Evolutionary conservation across 2,888 invertebrate genomes (phyloP), one percentile per base, ranked within the genome.

Genomic region (Lymantria dispar): DNA sequence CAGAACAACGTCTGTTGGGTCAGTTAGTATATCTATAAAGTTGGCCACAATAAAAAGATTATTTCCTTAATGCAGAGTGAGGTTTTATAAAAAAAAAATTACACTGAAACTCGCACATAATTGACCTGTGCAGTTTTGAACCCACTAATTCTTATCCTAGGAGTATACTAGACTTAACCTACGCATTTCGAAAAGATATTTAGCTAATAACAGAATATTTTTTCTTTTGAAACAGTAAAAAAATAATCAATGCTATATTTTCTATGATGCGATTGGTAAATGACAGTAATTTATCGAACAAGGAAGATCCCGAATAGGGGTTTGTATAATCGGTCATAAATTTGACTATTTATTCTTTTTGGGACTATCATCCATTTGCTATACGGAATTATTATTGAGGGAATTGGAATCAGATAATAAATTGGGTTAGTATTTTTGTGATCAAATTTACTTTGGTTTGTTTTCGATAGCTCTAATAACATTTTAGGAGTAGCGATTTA

Each of bases 301-400:
- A 43, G 48, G 48, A 48, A 52, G 13, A 13, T 42, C 36, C 22
- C 47, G 37, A 56, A 50, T 45, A 8, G 22, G 48, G 53, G 47
- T 40, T 43, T 46, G 40, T 45, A 47, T 52, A 54, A 55, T 53
- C 52, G 46, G 48, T 52, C 58, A 58, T 63, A 64, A 52, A 64
- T 66, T 62, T 48, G 43, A 53, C 30, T 53, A 46, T 53, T 53
- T 53, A 41, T 46, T 39, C 46, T 43, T 37, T 48, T 48, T 50
- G 15, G 15, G 29, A 3, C 15, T 22, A 48, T 43, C 48, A 48
- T 48, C 52, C 48, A 46, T 33, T 49, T 15, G 43, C 42, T 40
- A 43, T 48, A 38, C 8, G 15, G 15, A 40, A 40, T 40, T 40
- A 40, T 40, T 40, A 40, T 40, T 40, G 15, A 10, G 43, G 39